A percentile compares a stretch with the other conserved stretches of the same genome.
Conservation (phyloP, 64 coral and sea anemone species). For the Astreopora myriophthalma region DNA sequence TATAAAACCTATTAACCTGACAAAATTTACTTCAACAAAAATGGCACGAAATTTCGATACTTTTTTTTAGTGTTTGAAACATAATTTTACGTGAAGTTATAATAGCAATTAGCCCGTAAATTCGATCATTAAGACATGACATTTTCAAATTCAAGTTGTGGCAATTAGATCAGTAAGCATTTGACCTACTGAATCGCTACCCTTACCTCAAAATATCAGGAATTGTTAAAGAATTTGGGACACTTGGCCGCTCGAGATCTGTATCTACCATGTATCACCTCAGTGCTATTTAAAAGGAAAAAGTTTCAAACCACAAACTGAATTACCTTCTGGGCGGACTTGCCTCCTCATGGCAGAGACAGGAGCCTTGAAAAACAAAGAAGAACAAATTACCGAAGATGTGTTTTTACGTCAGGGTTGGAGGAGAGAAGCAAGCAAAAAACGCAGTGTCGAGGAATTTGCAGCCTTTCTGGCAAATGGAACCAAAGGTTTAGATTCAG, state of each 20-base stretch:
- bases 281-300: background rate
- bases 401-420: background rate
- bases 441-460: background rate
- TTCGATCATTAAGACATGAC: too few species aligned
- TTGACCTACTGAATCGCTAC: background rate
- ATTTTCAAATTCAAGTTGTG: background rate
- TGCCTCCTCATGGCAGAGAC: background rate
- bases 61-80: too few species aligned
- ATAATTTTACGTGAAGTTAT: too few species aligned
- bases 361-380: background rate
- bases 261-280: background rate
- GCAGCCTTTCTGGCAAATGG: background rate
- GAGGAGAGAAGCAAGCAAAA: background rate
- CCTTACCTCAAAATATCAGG: background rate
- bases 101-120: too few species aligned
- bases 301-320: background rate
- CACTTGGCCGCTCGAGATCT: background rate
- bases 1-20: background rate
- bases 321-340: conserved; percentile 30
- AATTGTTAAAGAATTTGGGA: background rate
- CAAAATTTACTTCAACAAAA: background rate
- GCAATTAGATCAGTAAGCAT: background rate
- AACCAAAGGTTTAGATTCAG: too few species aligned
- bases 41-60: background rate
- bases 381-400: background rate